Evolutionary conservation across 2,113 vertebrate species (phyloP), one percentile per base, ranked within the genome.

Genomic region (Protobothrops flavoviridis): DNA sequence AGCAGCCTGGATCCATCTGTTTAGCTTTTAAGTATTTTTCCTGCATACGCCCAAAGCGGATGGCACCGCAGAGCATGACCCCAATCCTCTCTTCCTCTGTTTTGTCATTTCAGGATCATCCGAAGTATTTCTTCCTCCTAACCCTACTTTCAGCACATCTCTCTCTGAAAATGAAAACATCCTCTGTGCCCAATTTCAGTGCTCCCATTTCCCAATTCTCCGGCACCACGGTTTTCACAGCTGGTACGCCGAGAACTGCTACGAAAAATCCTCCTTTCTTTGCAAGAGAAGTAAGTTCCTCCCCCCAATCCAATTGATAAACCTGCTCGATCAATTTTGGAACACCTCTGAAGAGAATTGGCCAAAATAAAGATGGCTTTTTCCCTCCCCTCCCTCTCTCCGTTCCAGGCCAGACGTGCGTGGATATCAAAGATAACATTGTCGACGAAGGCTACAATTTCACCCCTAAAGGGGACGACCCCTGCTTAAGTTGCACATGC

Each of bases 371-470:
- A 0, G 0, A 45, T 20, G 4, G 91, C 92, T 13, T 21, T 12
- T 50, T 59, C 11, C 0, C 0, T 90, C 96, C 56, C 93, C 0
- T 5, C 61, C 26, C 0, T 1, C 9, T 8, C 2, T 4, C 24
- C 12, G 0, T 93, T 91, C 33, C 96, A 99, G 99, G 98, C 95
- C 99, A 99, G 95, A 99, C 99, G 0, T 99, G 99, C 1, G 99
- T 99, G 53, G 99, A 99, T 95, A 99, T 99, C 95, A 99, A 98
- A 94, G 99, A 99, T 97, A 99, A 99, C 8, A 98, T 99, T 56
- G 99, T 99, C 0, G 99, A 98, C 2, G 99, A 99, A 97, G 99
- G 99, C 52, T 99, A 99, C 97, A 99, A 99, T 94, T 99, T 99
- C 98, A 99, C 99, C 0, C 99, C 99, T 0, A 99, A 99, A 93